These are phyloP conservation scores for Andrena praecox DNA, from an alignment of 2,888 invertebrate genomes.

Conservation along the genomic window DNA sequence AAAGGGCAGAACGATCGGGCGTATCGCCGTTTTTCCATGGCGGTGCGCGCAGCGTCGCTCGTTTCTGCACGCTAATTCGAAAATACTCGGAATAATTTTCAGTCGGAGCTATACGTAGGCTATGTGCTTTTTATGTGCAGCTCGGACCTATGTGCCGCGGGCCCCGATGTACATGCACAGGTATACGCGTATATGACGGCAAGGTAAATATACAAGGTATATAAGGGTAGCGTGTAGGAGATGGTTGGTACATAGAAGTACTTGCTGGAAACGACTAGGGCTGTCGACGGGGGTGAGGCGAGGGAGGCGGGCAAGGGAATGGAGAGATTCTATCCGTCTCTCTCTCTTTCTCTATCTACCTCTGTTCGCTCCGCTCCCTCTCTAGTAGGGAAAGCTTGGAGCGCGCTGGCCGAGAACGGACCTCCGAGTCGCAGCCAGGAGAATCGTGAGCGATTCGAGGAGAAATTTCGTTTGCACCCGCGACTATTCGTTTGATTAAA, in stretches of 20 bases:
- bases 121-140: constrained; percentile 78
- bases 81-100: constrained; percentile 79
- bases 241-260: constrained; percentile 83
- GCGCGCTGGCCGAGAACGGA: constrained; percentile 46
- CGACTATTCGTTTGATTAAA: background rate
- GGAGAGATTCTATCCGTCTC: constrained; percentile 65
- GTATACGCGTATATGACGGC: constrained; percentile 65
- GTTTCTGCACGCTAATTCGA: constrained; percentile 78
- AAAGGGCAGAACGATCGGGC: constrained; percentile 4
- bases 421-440: constrained; percentile 1
- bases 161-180: constrained; percentile 61
- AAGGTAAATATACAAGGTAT: constrained; percentile 78
- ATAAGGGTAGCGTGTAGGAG: constrained; percentile 82
- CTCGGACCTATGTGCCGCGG: constrained; percentile 77
- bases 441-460: background rate
- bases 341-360: constrained; percentile 37
- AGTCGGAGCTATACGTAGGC: constrained; percentile 69
- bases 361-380: constrained; percentile 48
- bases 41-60: constrained; percentile 46
- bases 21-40: background rate
- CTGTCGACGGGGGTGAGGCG: constrained; percentile 73
- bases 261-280: constrained; percentile 84
- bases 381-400: constrained; percentile 75
- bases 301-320: constrained; percentile 60
- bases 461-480: background rate